Evolutionary conservation across 2,888 invertebrate species (phyloP), one percentile per base, ranked within the genome.

Genomic region (Gandaritis pyraliata): DNA sequence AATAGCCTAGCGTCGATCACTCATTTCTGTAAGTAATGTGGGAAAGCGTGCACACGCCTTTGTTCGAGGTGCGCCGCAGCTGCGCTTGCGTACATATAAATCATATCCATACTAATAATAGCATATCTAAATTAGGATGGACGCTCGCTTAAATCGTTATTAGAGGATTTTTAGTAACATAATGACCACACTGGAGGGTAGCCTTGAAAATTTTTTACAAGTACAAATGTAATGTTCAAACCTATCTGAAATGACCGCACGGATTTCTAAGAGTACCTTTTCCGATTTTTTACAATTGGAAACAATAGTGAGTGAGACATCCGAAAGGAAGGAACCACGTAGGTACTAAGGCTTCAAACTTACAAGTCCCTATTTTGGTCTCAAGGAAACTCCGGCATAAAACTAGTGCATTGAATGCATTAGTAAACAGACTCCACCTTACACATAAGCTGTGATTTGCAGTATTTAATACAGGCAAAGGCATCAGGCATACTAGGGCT

Each of bases 11-110:
- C 71, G 76, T 75, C 82, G 76, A 86, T 87, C 87, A 81, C 78
- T 88, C 88, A 88, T 85, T 81, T 80, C 78, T 73, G 71, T 86
- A 87, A 87, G 82, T 85, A 84, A 86, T 88, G 88, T 89, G 89
- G 83, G 88, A 89, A 88, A 80, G 80, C 66, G 49, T 23, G 72
- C 66, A 66, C 69, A 57, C 63, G 73, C 71, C 77, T 84, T 85
- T 85, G 83, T 85, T 76, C 62, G 57, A 57, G 54, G 58, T 58
- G 30, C 61, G 58, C 65, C 76, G 72, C 83, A 85, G 84, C 85
- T 87, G 88, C 81, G 83, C 73, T 71, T 72, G 77, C 77, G 77
- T 78, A 71, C 70, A 66, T 75, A 88, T 88, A 86, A 86, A 88
- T 89, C 87, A 87, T 86, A 80, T 79, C 76, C 69, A 75, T 80